Evolutionary conservation across 2,888 invertebrate genomes (phyloP).

Genomic region (Corbicula japonica): DNA sequence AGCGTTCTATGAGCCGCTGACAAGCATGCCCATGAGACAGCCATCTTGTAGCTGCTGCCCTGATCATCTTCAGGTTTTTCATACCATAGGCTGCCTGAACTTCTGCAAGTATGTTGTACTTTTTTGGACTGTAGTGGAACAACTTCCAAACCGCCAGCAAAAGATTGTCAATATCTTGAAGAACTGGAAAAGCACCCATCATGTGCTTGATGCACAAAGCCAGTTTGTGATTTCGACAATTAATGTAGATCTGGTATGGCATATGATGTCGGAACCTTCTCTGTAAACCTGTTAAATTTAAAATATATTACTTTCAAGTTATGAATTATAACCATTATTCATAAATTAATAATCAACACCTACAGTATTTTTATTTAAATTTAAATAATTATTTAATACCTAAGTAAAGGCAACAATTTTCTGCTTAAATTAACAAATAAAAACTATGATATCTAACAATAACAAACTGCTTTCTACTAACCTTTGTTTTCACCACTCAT

Average conservation of each 20-base stretch:
- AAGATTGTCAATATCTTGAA: constrained; percentile 21
- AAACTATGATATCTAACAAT: neutral
- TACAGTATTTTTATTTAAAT: neutral
- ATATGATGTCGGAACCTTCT: constrained; percentile 38
- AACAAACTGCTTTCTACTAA: neutral
- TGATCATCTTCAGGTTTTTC: constrained; percentile 28
- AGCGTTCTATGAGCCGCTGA: constrained; percentile 22
- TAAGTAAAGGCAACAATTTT: neutral
- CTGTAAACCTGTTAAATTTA: constrained; percentile 30
- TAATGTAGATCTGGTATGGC: constrained; percentile 27
- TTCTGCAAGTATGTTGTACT: constrained; percentile 17
- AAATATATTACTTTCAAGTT: neutral
- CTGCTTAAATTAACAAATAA: neutral
- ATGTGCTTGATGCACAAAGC: constrained; percentile 32
- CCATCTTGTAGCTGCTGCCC: constrained; percentile 40
- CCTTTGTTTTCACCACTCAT: constrained; percentile 54
- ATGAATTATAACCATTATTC: neutral
- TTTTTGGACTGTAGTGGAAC: constrained; percentile 27
- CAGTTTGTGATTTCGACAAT: constrained; percentile 29
- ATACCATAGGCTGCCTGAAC: constrained; percentile 25
- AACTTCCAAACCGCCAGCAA: constrained; percentile 25
- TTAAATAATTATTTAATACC: neutral
- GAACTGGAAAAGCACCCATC: constrained; percentile 6
- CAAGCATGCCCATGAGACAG: constrained; percentile 33
- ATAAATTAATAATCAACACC: neutral